Evolutionary conservation across 1,140 invertebrate genomes (phyloP), one percentile per base, ranked within the genome.

Genomic region (Paralvinella palmiformis): DNA sequence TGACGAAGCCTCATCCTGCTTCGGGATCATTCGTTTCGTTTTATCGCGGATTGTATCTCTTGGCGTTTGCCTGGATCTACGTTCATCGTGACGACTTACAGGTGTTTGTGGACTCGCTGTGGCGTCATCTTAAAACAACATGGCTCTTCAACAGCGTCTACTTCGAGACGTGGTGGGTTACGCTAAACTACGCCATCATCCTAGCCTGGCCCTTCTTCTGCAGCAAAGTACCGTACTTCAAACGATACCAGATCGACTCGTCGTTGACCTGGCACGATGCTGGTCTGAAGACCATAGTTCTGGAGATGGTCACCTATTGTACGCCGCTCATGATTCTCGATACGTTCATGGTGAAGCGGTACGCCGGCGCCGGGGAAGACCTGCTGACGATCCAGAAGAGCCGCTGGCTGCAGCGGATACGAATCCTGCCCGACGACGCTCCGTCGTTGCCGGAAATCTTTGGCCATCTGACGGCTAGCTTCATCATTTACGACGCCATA

Each of bases 111-210:
- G 52, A 71, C 32, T 32, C 17, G 31, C 17, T 61, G 15, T 72
- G 68, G 67, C 2, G 31, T 0, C 64, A 44, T 35, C 44, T 72
- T 22, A 44, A 44, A 2, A 29, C 58, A 2, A 35, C 59, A 7
- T 63, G 58, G 45, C 7, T 71, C 22, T 75, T 71, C 45, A 71
- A 71, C 58, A 72, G 69, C 0, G 74, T 72, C 5, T 75, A 77
- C 58, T 77, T 75, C 64, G 75, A 77, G 56, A 75, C 72, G 7
- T 68, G 59, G 57, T 71, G 63, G 35, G 67, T 70, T 5, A 72
- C 72, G 0, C 52, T 71, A 13, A 69, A 62, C 52, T 76, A 73
- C 37, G 65, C 68, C 0, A n/a, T 72, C 5, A 53, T 73, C 6
- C 68, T 75, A 20, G 58, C 67, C 0, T 20, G 69, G n/a, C 55